A percentile compares a stretch with the other conserved stretches of the same genome.
Conservation (phyloP, 2,888 invertebrate genomes). For the Drosophila rellima region DNA sequence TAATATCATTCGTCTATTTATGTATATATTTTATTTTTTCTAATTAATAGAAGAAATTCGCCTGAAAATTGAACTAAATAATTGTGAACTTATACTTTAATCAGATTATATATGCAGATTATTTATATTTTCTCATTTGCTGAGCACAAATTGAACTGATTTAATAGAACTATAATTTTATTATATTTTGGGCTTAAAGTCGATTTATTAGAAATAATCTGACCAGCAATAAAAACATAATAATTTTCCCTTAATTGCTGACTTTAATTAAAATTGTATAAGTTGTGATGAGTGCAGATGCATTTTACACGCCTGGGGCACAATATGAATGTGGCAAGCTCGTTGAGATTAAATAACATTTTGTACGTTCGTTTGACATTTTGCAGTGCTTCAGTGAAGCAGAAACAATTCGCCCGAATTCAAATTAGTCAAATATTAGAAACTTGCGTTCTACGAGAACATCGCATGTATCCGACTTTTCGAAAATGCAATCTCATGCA, state of each 20-base stretch:
- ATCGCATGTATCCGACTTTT: conserved; percentile 48
- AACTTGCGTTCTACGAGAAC: conserved; percentile 49
- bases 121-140: no score
- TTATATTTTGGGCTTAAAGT: no score
- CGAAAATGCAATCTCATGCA: conserved; percentile 62
- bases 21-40: no score
- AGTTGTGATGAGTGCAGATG: neutral
- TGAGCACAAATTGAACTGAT: no score
- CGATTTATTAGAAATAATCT: no score
- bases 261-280: conserved; percentile 8
- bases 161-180: no score
- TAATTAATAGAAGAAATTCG: no score
- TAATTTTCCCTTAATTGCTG: neutral
- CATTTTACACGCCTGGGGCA: conserved; percentile 2
- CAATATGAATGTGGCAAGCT: conserved; percentile 2
- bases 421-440: conserved; percentile 70
- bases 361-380: conserved; percentile 24
- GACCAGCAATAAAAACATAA: neutral
- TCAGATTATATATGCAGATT: no score
- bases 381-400: conserved; percentile 47
- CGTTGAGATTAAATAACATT: conserved; percentile 8
- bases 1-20: no score
- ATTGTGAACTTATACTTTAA: no score
- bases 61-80: no score
- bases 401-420: conserved; percentile 59